Evolutionary conservation across 2,113 vertebrate species (phyloP).

Genomic region (Erinaceus europaeus): DNA sequence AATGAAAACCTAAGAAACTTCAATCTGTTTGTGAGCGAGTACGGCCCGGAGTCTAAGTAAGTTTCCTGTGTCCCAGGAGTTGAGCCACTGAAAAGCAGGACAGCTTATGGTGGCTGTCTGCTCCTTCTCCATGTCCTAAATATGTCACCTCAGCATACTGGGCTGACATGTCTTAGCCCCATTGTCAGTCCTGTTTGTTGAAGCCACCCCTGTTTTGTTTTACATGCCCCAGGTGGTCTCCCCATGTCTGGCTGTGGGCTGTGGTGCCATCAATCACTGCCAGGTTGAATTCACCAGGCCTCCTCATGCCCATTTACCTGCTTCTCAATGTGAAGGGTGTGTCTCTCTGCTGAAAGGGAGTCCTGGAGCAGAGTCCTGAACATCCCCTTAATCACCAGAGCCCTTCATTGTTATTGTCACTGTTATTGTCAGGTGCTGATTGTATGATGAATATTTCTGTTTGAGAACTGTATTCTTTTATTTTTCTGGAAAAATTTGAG

Average conservation of each 20-base stretch:
- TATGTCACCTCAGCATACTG: slow-evolving; percentile 44
- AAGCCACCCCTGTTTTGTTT: slow-evolving; percentile 44
- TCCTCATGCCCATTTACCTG: slow-evolving; percentile 37
- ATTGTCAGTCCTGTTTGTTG: slow-evolving; percentile 56
- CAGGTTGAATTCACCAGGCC: slow-evolving; percentile 48
- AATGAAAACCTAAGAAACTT: too few relatives aligned
- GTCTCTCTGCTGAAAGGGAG: background rate
- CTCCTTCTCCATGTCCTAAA: slow-evolving; percentile 30
- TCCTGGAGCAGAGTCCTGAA: background rate
- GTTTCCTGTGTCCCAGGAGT: too few relatives aligned
- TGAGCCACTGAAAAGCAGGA: slow-evolving; percentile 6
- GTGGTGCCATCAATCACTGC: slow-evolving; percentile 62
- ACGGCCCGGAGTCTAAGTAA: too few relatives aligned
- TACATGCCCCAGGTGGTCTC: slow-evolving; percentile 39
- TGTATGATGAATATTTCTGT: fast-evolving
- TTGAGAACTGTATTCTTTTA: background rate
- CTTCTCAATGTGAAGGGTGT: background rate
- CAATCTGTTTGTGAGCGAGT: too few relatives aligned
- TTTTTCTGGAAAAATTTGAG: background rate
- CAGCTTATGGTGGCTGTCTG: background rate
- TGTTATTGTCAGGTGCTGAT: too few relatives aligned
- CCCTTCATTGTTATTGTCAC: background rate
- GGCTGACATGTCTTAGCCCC: slow-evolving; percentile 41
- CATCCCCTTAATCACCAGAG: background rate
- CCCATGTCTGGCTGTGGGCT: slow-evolving; percentile 33